Conservation (phyloP, 2,113 vertebrate species). For the Hassar affinis region DNA sequence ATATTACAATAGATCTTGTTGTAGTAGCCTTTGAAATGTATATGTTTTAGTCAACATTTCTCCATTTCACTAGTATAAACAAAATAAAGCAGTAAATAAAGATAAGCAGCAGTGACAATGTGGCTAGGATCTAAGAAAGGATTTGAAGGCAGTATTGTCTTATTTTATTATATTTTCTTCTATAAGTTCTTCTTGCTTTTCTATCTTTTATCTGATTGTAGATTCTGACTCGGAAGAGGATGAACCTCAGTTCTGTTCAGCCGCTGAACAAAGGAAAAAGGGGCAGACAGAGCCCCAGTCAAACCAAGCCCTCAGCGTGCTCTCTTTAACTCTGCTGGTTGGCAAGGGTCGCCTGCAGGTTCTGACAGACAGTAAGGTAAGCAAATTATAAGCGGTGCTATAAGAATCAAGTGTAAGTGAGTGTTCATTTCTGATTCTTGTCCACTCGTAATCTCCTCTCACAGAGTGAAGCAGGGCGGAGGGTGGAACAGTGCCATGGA, state of each 20-base stretch:
- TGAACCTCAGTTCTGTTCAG: conserved; percentile 77
- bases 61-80: neutral
- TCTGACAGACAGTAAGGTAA: conserved; percentile 83
- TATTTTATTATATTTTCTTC: neutral
- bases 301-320: conserved; percentile 74
- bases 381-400: neutral
- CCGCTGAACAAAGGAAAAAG: conserved; percentile 60
- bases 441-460: conserved; percentile 17
- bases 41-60: neutral
- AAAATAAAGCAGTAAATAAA: neutral
- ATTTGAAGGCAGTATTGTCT: neutral
- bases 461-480: conserved; percentile 71
- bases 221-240: conserved; percentile 91
- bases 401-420: neutral
- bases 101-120: neutral
- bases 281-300: conserved; percentile 53
- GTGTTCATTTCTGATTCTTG: neutral
- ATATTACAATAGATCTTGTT: neutral
- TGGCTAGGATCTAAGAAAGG: neutral
- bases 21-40: neutral
- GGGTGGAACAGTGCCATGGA: conserved; percentile 73
- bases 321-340: conserved; percentile 79
- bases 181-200: neutral
- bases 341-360: conserved; percentile 81
- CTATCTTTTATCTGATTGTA: conserved; percentile 30